Base-by-base conservation (phyloP, 2,113 vertebrate genomes). In the Podarcis cretensis region DNA sequence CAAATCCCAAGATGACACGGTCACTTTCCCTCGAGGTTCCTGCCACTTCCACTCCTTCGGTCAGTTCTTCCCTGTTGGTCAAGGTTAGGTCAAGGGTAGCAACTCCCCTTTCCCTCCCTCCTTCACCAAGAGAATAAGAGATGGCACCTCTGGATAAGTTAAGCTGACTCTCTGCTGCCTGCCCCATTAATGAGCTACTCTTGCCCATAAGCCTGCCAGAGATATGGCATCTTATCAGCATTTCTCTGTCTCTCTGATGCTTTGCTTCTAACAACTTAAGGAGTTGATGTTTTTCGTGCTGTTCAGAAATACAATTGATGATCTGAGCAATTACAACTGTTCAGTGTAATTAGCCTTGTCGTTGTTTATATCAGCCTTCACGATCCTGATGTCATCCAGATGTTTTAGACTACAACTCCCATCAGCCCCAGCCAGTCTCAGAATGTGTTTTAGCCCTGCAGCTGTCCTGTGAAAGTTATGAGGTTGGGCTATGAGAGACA, bases 81-180 rank as follows among this genome's bases (percentile, higher is more conserved):
- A 74, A n/a, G n/a, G 35, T 74, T 32, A 74, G 30, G 71, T 73
- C 71, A 30, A 73, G 71, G 71, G 32, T 32, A 74, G 71, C n/a
- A 73, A n/a, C 14, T 32, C 71, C 14, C 30, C n/a, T 73, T 73
- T 12, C 8, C 43, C 14, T 18, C n/a, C n/a, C 32, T 73, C 71
- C 30, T 73, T n/a, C 71, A 73, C 14, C n/a, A 48, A 43, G 6
- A 43, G 43, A 16, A 30, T 73, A 14, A 5, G 14, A 32, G 13
- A 32, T 73, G 71, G 32, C 0, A 0, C 5, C 2, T 25, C 10
- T 9, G 82, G 57, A 76, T 48, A 37, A 37, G 8, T 43, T 43
- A 43, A 43, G 43, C 7, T 18, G 48, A 48, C 0, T 3, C 2
- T 0, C 1, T 0, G 14, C 59, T 20, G 9, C 5, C 75, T 32